phyloP scores from a whole-genome alignment of 2,113 vertebrate genomes.

The Oceanodroma tethys region DNA sequence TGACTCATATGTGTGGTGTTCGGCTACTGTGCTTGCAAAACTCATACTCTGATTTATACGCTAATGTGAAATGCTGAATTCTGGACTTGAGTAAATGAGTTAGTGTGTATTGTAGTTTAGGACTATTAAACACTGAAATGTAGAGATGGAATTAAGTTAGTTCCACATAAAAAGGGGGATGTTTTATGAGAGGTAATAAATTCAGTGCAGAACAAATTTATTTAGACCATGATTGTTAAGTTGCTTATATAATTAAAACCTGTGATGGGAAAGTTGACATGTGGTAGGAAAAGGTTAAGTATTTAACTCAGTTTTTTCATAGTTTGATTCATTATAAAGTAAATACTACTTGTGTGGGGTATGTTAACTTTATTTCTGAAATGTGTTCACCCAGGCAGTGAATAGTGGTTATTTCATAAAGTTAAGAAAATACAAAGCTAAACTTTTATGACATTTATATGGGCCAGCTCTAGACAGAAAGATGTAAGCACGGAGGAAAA shows the following conservation, averaged over 20 bases:
- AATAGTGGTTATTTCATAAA: not conserved
- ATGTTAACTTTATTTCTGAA: constrained; percentile 40
- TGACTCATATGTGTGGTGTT: not conserved
- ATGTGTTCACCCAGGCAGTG: not conserved
- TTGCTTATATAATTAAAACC: constrained; percentile 10
- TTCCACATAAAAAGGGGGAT: not conserved
- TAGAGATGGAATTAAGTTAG: not conserved
- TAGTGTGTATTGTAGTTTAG: not conserved
- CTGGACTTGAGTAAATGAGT: not conserved
- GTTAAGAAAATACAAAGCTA: constrained; percentile 30
- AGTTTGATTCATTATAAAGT: not conserved
- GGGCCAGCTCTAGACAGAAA: not conserved
- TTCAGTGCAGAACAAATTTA: not conserved
- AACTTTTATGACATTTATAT: not conserved
- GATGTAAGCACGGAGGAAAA: constrained; percentile 6
- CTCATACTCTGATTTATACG: not conserved
- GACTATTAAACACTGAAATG: not conserved
- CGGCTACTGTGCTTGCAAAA: not conserved
- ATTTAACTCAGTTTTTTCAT: not conserved
- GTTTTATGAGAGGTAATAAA: constrained; percentile 21
- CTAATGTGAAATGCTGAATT: not conserved
- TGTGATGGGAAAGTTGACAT: not conserved
- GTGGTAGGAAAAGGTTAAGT: not conserved
- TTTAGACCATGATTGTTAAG: not conserved
- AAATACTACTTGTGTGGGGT: not conserved